Evolutionary conservation across 2,113 vertebrate species (phyloP).

Genomic region (Corydoras maculifer): DNA sequence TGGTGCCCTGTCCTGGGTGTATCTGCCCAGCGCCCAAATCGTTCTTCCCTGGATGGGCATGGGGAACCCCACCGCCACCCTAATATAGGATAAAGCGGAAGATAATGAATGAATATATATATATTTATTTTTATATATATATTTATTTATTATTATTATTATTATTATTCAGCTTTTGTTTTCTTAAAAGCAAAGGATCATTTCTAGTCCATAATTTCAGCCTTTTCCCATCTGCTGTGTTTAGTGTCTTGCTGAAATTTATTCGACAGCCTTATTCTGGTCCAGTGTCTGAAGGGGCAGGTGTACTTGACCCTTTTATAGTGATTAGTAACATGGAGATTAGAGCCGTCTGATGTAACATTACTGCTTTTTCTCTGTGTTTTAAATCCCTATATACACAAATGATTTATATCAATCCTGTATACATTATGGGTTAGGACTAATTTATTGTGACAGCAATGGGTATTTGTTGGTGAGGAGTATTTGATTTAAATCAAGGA

Average conservation of each 20-base stretch:
- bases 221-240: not conserved
- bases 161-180: too few relatives aligned
- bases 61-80: too few relatives aligned
- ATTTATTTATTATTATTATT: too few relatives aligned
- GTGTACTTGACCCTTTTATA: constrained; percentile 61
- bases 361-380: constrained; percentile 53
- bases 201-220: too few relatives aligned
- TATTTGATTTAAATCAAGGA: not conserved
- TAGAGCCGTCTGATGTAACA: constrained; percentile 50
- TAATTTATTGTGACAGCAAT: not conserved
- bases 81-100: too few relatives aligned
- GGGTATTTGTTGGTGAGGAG: not conserved
- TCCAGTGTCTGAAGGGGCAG: constrained; percentile 49
- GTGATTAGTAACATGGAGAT: constrained; percentile 66
- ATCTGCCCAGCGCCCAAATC: too few relatives aligned
- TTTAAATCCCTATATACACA: constrained; percentile 3
- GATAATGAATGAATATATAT: too few relatives aligned
- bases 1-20: too few relatives aligned
- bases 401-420: not conserved
- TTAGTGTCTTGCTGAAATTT: not conserved
- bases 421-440: not conserved
- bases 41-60: too few relatives aligned
- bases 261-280: constrained; percentile 30
- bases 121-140: too few relatives aligned
- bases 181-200: too few relatives aligned